Evolutionary conservation across 2,113 vertebrate genomes (phyloP).

Genomic region (Sinocyclocheilus maitianheensis): DNA sequence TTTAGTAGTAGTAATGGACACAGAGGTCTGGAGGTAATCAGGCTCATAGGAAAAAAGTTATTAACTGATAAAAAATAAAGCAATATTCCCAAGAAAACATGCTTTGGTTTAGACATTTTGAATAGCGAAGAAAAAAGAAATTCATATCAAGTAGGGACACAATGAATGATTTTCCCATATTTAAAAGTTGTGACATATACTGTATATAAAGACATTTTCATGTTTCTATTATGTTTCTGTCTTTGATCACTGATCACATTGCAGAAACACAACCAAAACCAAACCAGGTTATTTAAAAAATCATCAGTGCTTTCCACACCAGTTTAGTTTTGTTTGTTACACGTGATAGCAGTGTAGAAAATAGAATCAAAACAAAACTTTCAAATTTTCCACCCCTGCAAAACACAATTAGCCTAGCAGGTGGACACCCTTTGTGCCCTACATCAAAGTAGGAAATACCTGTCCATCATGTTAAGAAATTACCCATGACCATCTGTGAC

Average conservation of each 20-base stretch:
- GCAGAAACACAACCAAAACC: too few species aligned
- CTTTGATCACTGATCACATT: too few species aligned
- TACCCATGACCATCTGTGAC: neutral
- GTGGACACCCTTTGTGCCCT: neutral
- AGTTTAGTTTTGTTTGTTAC: too few species aligned
- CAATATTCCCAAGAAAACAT: neutral
- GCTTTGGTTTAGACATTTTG: neutral
- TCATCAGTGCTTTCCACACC: too few species aligned
- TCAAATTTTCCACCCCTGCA: neutral
- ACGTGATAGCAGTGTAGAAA: neutral
- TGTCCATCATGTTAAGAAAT: neutral
- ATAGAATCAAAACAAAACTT: neutral
- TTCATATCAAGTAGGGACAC: too few species aligned
- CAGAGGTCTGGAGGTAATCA: too few species aligned
- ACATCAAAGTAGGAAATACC: neutral
- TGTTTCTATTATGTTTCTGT: too few species aligned
- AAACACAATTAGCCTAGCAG: neutral
- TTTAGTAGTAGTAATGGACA: too few species aligned
- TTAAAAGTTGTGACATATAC: too few species aligned
- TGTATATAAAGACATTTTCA: too few species aligned
- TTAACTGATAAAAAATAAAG: neutral
- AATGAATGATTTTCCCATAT: neutral
- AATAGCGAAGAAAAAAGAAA: neutral
- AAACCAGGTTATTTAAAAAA: too few species aligned
- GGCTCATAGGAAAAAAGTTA: too few species aligned